Conservation (phyloP, 2,888 invertebrate species). For the Lycia hirtaria region DNA sequence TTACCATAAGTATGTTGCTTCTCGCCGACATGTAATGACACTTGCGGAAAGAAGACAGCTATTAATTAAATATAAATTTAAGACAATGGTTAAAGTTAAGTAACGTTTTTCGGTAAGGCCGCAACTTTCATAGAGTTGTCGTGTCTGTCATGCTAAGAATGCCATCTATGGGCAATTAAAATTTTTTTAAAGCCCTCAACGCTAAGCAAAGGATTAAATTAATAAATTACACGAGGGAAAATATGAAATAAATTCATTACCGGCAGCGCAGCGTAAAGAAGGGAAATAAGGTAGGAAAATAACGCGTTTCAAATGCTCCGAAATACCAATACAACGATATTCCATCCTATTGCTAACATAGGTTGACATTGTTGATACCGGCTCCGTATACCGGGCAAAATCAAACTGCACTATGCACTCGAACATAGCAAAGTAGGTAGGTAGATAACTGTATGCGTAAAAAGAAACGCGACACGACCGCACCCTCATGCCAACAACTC, state of each 20-base stretch:
- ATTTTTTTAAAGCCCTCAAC: too few species aligned
- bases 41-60: too few species aligned
- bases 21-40: too few species aligned
- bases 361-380: conserved; percentile 18
- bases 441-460: neutral
- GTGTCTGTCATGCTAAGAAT: too few species aligned
- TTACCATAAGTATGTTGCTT: too few species aligned
- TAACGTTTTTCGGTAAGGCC: too few species aligned
- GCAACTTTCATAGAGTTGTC: too few species aligned
- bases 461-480: conserved; percentile 20
- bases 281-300: neutral
- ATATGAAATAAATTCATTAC: neutral
- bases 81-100: too few species aligned
- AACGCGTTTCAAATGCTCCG: neutral
- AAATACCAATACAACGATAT: neutral
- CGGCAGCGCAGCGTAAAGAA: neutral
- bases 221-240: neutral
- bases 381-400: conserved; percentile 10
- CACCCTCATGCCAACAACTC: conserved; percentile 22
- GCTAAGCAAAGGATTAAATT: neutral
- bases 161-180: too few species aligned
- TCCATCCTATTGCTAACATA: neutral
- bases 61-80: too few species aligned
- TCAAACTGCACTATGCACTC: conserved; percentile 12
- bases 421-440: conserved; percentile 2